Evolutionary conservation across 1,140 invertebrate species (phyloP), one percentile per base, ranked within the genome.

Genomic region (Odontomachus brunneus): DNA sequence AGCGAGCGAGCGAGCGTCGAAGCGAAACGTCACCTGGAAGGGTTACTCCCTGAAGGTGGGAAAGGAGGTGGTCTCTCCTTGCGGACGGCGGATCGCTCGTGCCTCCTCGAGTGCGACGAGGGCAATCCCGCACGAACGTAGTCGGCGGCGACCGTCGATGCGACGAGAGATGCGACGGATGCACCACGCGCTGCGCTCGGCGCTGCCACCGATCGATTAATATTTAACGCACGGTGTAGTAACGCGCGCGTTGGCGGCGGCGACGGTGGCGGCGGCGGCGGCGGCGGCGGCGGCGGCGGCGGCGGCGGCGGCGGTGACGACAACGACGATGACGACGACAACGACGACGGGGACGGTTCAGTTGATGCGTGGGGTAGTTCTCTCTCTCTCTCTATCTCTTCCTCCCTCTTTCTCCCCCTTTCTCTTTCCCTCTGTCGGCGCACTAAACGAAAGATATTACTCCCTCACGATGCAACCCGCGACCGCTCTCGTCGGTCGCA

Each of bases 11-110:
- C 38, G 29, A 3, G 9, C 55, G 15, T 22, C 72, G 12, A 53
- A 51, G 26, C 57, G 12, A 53, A 51, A 22, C 57, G 59, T 75
- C 72, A 74, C 72, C 72, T 83, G 71, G 59, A 74, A 65, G 59
- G 55, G 12, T 75, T 72, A 75, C 81, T 75, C 67, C 59, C 71
- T 75, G 65, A 44, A 57, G 55, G 84, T 72, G 55, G 72, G 62
- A 55, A 72, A 80, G 44, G 53, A 73, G 48, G 38, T 55, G 74
- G 48, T 75, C 60, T 82, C 74, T 26, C 84, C 38, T 49, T 49
- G 22, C 66, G 66, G 38, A 72, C 55, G 65, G 62, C 66, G 76
- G 67, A 29, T 49, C 38, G 66, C 26, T 53, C 51, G 22, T 71
- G 33, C 44, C n/a, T 49, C 29, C 29, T 33, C 29, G 29, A 33